Evolutionary conservation across 1,140 invertebrate genomes (phyloP), one percentile per base, ranked within the genome.

Genomic region (Diuraphis noxia): DNA sequence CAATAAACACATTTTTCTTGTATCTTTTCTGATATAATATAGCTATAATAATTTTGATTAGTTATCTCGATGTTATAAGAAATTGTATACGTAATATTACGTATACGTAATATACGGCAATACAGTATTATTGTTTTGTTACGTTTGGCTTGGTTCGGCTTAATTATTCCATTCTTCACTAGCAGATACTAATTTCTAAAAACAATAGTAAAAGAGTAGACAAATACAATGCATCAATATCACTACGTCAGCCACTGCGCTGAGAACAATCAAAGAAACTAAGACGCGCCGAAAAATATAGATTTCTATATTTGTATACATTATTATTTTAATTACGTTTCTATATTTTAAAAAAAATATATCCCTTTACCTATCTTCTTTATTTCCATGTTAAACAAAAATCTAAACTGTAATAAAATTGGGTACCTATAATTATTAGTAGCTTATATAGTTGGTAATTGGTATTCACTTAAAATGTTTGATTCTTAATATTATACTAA

Each of bases 191-290:
- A 9, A 86, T 86, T 86, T 52, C 21, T 49, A 56, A 56, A 87
- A 56, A 87, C 85, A 87, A 87, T 87, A 56, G 23, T 36, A 34
- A 56, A 49, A 34, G 56, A 85, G 41, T 30, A 87, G 10, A 30
- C 21, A 56, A 56, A 52, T 52, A 52, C 46, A 40, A 40, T 87
- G n/a, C 30, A 17, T 5, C 56, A 72, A 72, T 36, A 41, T 41
- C 25, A n/a, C 13, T 72, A 30, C 34, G 38, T 52, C 30, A 17
- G 84, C 49, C 56, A 87, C 43, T 87, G 13, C 19, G 38, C 30
- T 87, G n/a, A 56, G 38, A 87, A 56, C 46, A 52, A 87, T 84
- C 17, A 41, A 84, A 84, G 17, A 87, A 87, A 30, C 25, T 87
- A 36, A 21, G 49, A 52, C 43, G 43, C n/a, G 17, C 23, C 7